A percentile compares a stretch with the other conserved stretches of the same genome.
These are phyloP conservation scores for Conus canariensis DNA, from an alignment of 2,888 invertebrate genomes.

Conservation along the genomic window DNA sequence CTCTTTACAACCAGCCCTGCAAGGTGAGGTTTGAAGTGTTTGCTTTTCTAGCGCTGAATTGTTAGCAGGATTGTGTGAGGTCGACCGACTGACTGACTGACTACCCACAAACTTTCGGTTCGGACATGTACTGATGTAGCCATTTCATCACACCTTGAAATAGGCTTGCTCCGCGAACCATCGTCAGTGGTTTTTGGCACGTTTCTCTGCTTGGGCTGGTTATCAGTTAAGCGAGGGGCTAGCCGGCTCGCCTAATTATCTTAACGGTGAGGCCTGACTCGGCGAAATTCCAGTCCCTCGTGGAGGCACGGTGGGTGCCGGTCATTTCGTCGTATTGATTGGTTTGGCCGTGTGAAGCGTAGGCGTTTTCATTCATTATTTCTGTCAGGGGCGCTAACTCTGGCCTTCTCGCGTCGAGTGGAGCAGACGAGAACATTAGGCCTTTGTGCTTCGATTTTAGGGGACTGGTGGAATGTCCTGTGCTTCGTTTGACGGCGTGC, in stretches of 20 bases:
- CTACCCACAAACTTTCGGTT: no score
- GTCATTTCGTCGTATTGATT: neutral
- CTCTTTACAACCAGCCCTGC: no score
- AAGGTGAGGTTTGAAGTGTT: no score
- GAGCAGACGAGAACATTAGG: slow-evolving; percentile 18
- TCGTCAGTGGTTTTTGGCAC: neutral
- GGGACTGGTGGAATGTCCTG: neutral
- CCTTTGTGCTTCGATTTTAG: slow-evolving; percentile 15
- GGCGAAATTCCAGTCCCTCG: neutral
- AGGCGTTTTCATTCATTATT: slow-evolving; percentile 18
- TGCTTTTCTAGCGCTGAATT: no score
- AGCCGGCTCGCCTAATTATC: neutral
- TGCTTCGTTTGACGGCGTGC: neutral
- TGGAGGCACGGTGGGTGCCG: no score
- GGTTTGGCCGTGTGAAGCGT: neutral
- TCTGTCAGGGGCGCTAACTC: slow-evolving; percentile 23
- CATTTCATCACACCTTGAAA: neutral
- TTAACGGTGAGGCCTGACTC: neutral
- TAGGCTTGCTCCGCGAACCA: neutral
- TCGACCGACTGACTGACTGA: no score
- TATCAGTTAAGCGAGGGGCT: neutral
- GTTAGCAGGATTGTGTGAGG: no score
- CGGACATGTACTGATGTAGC: no score
- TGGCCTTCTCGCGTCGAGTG: neutral
- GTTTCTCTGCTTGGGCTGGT: no score